Evolutionary conservation across 2,797 vertebrate genomes (phyloP), one percentile per base, ranked within the genome.

Genomic region (Acanthurus lineatus): DNA sequence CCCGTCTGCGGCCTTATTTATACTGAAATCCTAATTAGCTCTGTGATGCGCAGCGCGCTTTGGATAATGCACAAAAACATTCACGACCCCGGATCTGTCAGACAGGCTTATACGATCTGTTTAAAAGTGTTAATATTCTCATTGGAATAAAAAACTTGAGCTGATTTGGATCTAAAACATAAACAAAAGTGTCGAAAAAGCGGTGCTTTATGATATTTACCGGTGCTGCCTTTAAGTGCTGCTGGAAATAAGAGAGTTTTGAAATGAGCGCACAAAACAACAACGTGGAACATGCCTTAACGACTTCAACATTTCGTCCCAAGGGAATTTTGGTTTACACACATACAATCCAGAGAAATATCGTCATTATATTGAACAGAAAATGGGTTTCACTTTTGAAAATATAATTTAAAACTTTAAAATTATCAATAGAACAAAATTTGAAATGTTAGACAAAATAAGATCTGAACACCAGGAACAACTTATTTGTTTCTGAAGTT

Each of bases 1-100:
- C 68, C 86, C 69, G 78, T 69, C 77, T 64, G 81, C 73, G 86
- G 88, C 87, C 91, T 83, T 78, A 88, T 88, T 79, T 90, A 88
- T 88, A 76, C 76, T 45, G 20, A 81, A 54, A 79, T 82, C 82
- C 78, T 51, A 68, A 89, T 83, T 10, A 81, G 79, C 78, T 74
- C 6, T 3, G 47, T 60, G 77, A 83, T 69, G 88, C 87, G 80
- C 86, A 73, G 74, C 68, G 76, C 65, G 65, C 57, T 66, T 6
- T 64, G 49, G 79, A 76, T 73, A 48, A 77, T 45, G 58, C 71
- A 62, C 52, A 10, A 15, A 59, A 15, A 66, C 51, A 16, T 11
- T 9, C 57, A 65, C 45, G 19, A 49, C 9, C 32, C 40, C n/a
- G 17, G 38, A 56, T 10, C 48, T 20, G 42, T 9, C 35, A 0